Conservation (phyloP, 2,888 invertebrate species). For the Leptinotarsa rubiginosa region DNA sequence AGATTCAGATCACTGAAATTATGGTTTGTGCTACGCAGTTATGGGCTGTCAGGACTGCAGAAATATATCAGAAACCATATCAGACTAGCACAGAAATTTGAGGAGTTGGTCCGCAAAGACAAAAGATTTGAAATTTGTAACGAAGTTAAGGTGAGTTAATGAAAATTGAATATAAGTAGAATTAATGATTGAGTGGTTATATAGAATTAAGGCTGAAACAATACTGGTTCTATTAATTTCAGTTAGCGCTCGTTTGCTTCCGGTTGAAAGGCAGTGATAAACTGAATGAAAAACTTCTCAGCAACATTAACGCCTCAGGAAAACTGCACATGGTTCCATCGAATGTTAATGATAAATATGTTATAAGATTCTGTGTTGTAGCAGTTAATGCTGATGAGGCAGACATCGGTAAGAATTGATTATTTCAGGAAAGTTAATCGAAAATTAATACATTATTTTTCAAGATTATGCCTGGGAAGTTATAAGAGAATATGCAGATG, state of each 20-base stretch:
- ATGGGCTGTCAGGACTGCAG: conserved; percentile 93
- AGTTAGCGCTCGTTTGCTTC: conserved; percentile 94
- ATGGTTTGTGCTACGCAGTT: conserved; percentile 96
- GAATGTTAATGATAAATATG: conserved; percentile 87
- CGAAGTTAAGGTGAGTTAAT: conserved; percentile 81
- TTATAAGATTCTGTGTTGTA: conserved; percentile 94
- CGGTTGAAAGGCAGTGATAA: conserved; percentile 83
- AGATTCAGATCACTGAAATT: conserved; percentile 95
- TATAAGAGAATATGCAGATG: conserved; percentile 83
- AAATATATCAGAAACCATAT: conserved; percentile 93
- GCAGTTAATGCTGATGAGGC: conserved; percentile 88
- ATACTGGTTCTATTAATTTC: conserved; percentile 30
- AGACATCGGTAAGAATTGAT: conserved; percentile 75
- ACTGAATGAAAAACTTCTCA: conserved; percentile 90
- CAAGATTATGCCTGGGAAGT: conserved; percentile 87
- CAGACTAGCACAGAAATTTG: conserved; percentile 90
- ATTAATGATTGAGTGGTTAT: background rate
- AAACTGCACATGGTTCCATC: conserved; percentile 98
- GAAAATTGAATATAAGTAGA: background rate
- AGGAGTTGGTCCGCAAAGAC: conserved; percentile 83
- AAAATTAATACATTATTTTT: conserved; percentile 18
- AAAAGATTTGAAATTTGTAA: conserved; percentile 91
- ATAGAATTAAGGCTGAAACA: background rate
- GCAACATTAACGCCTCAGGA: conserved; percentile 93
- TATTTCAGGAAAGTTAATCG: background rate